Evolutionary conservation across 2,888 invertebrate species (phyloP), one percentile per base, ranked within the genome.

Genomic region (Sycophila texana): DNA sequence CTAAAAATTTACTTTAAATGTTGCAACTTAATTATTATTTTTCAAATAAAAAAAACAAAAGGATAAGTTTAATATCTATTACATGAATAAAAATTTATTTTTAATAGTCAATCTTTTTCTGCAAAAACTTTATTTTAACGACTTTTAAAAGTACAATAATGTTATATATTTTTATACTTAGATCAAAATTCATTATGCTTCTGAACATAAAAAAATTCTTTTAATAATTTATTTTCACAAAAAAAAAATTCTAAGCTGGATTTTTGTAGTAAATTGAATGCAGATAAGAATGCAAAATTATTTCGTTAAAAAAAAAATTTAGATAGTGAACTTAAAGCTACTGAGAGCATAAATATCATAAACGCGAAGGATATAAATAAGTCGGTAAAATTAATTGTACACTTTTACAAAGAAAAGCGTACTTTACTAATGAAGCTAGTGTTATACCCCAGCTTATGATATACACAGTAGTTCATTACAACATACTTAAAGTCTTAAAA

Each of bases 381-480:
- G 55, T 80, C 75, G 73, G 68, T 77, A 82, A 81, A 70, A 73
- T 14, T 65, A 74, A 53, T 73, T 74, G 60, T 75, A 80, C 71
- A 76, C 61, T 76, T 74, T 73, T 78, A 77, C 67, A 80, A 67
- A 70, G 71, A 68, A 74, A 80, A 80, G 76, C 70, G 51, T 77
- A 74, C 68, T 78, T 77, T 73, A 61, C 72, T 80, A 80, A 74
- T 72, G 67, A 58, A 74, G 76, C 55, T 49, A 75, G 78, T 39
- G 60, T 77, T 66, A 71, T 76, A 80, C 73, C 75, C 73, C 77
- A 82, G 80, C 80, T 80, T 82, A 85, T 85, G 85, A 85, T 86
- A 39, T 39, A 81, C 86, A 88, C 86, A 86, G 83, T 86, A 83
- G 84, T 86, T 87, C 87, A 85, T 86, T 86, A 85, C 85, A 86